These are phyloP conservation scores for Eurois occulta DNA, from an alignment of 2,888 invertebrate genomes.

Conservation along the genomic window DNA sequence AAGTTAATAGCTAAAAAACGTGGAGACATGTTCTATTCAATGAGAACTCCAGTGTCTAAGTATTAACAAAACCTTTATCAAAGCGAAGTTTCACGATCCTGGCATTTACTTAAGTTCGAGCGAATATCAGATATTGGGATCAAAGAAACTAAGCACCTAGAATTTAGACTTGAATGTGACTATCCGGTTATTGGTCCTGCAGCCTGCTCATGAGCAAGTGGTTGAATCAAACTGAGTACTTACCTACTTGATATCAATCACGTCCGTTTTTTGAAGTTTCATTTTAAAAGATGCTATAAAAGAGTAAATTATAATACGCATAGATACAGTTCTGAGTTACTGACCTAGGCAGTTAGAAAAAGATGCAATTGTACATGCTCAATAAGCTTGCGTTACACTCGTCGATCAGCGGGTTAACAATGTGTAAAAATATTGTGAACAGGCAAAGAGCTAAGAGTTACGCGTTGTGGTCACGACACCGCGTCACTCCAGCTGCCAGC, in stretches of 20 bases:
- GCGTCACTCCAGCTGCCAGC: constrained; percentile 46
- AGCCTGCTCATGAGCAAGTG: not conserved
- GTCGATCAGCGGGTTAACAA: constrained; percentile 64
- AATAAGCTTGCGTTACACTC: constrained; percentile 36
- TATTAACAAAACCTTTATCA: constrained; percentile 35
- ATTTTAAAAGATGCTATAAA: not conserved
- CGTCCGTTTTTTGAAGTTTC: not conserved
- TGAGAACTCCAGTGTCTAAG: constrained; percentile 39
- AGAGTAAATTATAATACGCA: not conserved
- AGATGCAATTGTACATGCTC: not conserved
- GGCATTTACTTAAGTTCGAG: constrained; percentile 29
- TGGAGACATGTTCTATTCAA: constrained; percentile 32
- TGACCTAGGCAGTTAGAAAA: constrained; percentile 24
- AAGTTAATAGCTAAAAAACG: constrained; percentile 52
- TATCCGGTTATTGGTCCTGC: not conserved
- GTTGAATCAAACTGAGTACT: not conserved
- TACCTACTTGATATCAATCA: not conserved
- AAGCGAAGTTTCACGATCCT: constrained; percentile 36
- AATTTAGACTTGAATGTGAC: constrained; percentile 7
- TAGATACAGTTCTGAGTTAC: constrained; percentile 2
- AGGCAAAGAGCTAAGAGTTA: constrained; percentile 66
- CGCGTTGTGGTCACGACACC: constrained; percentile 65
- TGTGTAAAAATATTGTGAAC: constrained; percentile 73
- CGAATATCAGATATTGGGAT: constrained; percentile 15
- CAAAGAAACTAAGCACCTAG: not conserved